Evolutionary conservation across 1,140 invertebrate genomes (phyloP).

Genomic region (Drusus annulatus): DNA sequence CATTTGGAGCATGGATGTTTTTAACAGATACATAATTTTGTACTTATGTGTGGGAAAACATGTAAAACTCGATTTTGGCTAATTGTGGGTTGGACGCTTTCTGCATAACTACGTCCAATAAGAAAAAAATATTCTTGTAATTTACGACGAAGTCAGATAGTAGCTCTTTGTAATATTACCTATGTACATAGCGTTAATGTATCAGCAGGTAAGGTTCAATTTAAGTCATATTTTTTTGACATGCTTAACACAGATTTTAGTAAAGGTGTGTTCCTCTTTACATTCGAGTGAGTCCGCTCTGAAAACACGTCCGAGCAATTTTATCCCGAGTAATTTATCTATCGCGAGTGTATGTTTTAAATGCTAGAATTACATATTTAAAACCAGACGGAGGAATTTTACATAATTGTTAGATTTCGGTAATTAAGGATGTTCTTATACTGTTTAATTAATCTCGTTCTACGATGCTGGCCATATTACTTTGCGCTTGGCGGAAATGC

Average conservation of each 20-base stretch:
- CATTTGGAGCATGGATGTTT: no score
- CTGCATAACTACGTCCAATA: no score
- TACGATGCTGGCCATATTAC: slow-evolving; percentile 3
- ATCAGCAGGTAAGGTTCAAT: no score
- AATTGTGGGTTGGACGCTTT: no score
- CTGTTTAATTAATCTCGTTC: slow-evolving; percentile 54
- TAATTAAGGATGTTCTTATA: slow-evolving; percentile 57
- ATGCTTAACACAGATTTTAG: background rate
- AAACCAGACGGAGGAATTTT: slow-evolving; percentile 33
- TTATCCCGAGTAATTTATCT: slow-evolving; percentile 52
- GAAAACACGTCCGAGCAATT: slow-evolving; percentile 36
- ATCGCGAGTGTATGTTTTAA: slow-evolving; percentile 49
- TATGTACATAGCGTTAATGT: no score
- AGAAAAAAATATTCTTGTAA: no score
- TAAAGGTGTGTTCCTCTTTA: slow-evolving; percentile 1
- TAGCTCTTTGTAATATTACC: no score
- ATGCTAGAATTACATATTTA: slow-evolving; percentile 41
- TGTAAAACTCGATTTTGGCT: no score
- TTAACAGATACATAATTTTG: no score
- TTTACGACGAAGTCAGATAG: no score
- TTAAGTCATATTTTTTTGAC: no score
- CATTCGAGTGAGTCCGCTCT: slow-evolving; percentile 14
- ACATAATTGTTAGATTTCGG: slow-evolving; percentile 53
- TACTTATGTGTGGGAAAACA: no score
- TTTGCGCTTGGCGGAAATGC: slow-evolving; percentile 29